Evolutionary conservation across 2,888 invertebrate genomes (phyloP).

Genomic region (Rhagium mordax): DNA sequence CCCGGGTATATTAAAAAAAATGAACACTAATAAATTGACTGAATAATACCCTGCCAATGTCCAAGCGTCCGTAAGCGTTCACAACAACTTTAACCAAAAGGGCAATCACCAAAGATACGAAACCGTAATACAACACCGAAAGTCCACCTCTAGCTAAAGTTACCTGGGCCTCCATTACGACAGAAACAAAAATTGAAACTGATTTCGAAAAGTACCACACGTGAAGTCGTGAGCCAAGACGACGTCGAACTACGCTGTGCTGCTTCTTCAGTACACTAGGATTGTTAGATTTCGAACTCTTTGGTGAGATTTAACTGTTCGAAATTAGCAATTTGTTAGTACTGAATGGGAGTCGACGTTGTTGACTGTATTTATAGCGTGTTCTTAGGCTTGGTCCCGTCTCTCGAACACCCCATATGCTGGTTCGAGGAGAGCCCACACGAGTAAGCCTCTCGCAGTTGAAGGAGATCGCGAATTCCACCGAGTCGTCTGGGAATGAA

Average conservation of each 20-base stretch:
- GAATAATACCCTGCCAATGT: slow-evolving; percentile 60
- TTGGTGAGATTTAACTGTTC: slow-evolving; percentile 42
- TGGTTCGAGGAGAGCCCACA: slow-evolving; percentile 45
- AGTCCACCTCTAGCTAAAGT: slow-evolving; percentile 63
- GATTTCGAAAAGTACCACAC: slow-evolving; percentile 25
- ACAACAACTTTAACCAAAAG: slow-evolving; percentile 66
- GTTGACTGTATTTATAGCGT: slow-evolving; percentile 65
- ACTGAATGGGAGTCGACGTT: slow-evolving; percentile 63
- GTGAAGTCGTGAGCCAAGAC: slow-evolving; percentile 26
- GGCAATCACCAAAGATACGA: slow-evolving; percentile 65
- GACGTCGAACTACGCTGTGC: slow-evolving; percentile 14
- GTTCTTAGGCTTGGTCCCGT: slow-evolving; percentile 65
- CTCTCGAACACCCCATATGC: slow-evolving; percentile 58
- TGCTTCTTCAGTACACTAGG: slow-evolving; percentile 24
- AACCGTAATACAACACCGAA: slow-evolving; percentile 63
- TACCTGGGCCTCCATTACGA: slow-evolving; percentile 66
- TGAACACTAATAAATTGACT: slow-evolving; percentile 40
- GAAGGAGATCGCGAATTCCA: slow-evolving; percentile 27
- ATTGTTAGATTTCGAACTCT: slow-evolving; percentile 29
- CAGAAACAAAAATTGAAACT: slow-evolving; percentile 7
- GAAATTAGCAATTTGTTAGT: slow-evolving; percentile 54
- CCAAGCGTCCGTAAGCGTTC: slow-evolving; percentile 62
- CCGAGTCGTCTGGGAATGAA: slow-evolving; percentile 30
- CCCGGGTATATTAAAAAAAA: slow-evolving; percentile 27
- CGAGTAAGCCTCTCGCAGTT: slow-evolving; percentile 33